Evolutionary conservation across 2,113 vertebrate genomes (phyloP).

Genomic region (Oreochromis aureus): DNA sequence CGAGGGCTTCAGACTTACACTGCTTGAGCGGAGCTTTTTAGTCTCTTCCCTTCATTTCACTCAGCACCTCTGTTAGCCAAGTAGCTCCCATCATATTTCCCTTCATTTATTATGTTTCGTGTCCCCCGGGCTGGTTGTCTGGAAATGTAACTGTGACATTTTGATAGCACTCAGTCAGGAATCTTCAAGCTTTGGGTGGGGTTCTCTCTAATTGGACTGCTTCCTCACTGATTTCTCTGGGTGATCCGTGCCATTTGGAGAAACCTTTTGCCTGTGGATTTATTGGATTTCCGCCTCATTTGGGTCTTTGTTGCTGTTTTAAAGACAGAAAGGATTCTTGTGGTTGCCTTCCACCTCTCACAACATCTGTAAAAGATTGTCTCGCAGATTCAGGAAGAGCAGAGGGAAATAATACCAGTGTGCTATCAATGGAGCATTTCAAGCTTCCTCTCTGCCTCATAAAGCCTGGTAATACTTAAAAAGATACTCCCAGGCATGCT

Average conservation of each 20-base stretch:
- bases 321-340: conserved; percentile 17
- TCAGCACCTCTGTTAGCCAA: neutral
- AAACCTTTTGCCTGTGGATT: conserved; percentile 8
- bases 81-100: neutral
- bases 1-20: neutral
- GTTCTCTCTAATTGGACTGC: neutral
- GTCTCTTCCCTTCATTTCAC: neutral
- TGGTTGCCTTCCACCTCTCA: conserved; percentile 27
- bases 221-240: conserved; percentile 8
- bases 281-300: conserved; percentile 22
- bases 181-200: neutral
- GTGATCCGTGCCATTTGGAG: neutral
- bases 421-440: conserved; percentile 52
- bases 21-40: neutral
- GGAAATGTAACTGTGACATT: neutral
- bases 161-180: neutral
- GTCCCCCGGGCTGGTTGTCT: neutral
- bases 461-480: conserved; percentile 28
- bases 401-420: conserved; percentile 38
- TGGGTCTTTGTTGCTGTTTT: conserved; percentile 29
- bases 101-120: neutral
- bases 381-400: conserved; percentile 40
- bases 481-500: conserved; percentile 15
- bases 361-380: conserved; percentile 66
- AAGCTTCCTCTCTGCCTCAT: conserved; percentile 31